phyloP scores from a whole-genome alignment of 1,140 invertebrate species.

The Leptinotarsa defecta region DNA sequence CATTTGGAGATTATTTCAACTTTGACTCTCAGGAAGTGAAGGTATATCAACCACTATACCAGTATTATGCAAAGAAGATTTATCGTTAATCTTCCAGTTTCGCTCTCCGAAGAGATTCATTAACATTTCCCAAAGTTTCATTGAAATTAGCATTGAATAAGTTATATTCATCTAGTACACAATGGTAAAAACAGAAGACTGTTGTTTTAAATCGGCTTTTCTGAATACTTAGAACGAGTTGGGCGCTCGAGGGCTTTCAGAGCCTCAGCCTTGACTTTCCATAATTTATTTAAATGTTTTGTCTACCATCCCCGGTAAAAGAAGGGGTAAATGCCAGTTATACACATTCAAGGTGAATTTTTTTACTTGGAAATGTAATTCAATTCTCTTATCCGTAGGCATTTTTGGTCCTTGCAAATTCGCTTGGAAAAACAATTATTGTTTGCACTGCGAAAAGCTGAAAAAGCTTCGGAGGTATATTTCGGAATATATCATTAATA shows the following conservation, averaged over 20 bases:
- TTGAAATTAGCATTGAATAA: constrained; percentile 3
- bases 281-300: constrained; percentile 4
- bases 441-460: too few species aligned
- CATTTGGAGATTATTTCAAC: too few species aligned
- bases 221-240: neutral
- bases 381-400: neutral
- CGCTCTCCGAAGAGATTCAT: neutral
- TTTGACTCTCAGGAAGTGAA: too few species aligned
- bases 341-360: neutral
- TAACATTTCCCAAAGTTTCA: neutral
- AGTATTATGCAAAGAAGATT: too few species aligned
- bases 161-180: neutral
- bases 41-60: too few species aligned
- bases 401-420: neutral
- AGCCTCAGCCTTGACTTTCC: neutral
- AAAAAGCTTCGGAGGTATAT: too few species aligned
- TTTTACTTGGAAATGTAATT: neutral
- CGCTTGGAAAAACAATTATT: neutral
- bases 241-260: neutral
- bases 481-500: too few species aligned
- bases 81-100: neutral
- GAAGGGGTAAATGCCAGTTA: neutral
- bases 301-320: neutral
- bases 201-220: neutral
- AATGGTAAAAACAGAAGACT: neutral